These are phyloP conservation scores for Argopecten irradians DNA, from an alignment of 1,140 invertebrate species.

Conservation along the genomic window DNA sequence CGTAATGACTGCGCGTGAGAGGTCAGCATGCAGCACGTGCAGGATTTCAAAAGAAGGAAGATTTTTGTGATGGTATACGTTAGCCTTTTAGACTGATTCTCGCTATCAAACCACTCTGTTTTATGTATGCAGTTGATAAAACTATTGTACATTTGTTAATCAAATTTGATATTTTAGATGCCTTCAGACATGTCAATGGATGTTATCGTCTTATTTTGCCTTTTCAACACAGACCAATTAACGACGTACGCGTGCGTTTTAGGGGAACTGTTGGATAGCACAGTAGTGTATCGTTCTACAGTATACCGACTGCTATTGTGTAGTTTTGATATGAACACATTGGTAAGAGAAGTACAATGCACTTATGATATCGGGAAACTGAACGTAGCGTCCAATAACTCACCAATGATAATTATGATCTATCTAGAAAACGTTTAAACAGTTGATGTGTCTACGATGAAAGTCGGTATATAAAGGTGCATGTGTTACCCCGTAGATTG, in stretches of 20 bases:
- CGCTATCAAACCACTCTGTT: not conserved
- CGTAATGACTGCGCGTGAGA: not conserved
- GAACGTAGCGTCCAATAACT: no score
- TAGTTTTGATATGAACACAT: no score
- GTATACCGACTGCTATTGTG: no score
- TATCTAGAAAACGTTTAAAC: no score
- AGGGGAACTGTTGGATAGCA: no score
- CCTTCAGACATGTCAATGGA: not conserved
- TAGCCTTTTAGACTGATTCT: not conserved
- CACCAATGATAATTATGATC: no score
- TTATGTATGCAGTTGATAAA: constrained; percentile 1
- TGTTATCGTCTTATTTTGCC: not conserved
- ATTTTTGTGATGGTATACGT: not conserved
- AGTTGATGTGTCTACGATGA: no score
- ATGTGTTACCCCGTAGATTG: no score
- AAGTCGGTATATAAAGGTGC: no score
- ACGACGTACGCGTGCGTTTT: not conserved
- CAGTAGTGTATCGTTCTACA: no score
- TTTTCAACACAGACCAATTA: not conserved
- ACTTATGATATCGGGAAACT: no score
- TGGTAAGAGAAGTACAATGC: no score
- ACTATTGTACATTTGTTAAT: not conserved
- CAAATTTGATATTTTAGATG: not conserved
- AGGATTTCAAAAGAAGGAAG: not conserved
- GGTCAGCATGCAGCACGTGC: not conserved